Evolutionary conservation across 2,888 invertebrate genomes (phyloP).

Genomic region (Watsonalla binaria): DNA sequence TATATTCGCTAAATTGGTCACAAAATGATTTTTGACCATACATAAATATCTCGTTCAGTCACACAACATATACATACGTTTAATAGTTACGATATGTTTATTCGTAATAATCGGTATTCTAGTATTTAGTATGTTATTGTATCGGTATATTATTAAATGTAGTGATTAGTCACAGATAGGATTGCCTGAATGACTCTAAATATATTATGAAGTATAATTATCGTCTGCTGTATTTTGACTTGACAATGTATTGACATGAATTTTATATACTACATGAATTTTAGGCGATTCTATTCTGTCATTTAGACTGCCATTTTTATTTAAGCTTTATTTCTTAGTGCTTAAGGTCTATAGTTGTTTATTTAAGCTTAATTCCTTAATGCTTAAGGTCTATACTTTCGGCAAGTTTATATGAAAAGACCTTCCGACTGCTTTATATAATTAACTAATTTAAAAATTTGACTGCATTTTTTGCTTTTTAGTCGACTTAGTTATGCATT

Average conservation of each 20-base stretch:
- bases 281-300: constrained; percentile 15
- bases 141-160: not conserved
- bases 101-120: too few species aligned
- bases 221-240: too few species aligned
- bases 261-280: constrained; percentile 8
- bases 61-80: too few species aligned
- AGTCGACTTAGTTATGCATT: constrained; percentile 3
- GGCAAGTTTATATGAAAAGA: constrained; percentile 10
- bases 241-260: constrained; percentile 14
- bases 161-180: not conserved
- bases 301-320: constrained; percentile 32
- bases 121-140: not conserved
- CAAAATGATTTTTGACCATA: too few species aligned
- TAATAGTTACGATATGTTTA: too few species aligned
- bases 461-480: constrained; percentile 5
- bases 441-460: constrained; percentile 20
- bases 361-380: constrained; percentile 9
- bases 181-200: not conserved
- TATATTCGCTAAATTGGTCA: too few species aligned
- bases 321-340: constrained; percentile 19
- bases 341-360: constrained; percentile 6
- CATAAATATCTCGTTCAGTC: too few species aligned
- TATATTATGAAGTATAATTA: constrained; percentile 14
- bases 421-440: constrained; percentile 38
- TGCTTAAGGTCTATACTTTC: constrained; percentile 7